Conservation (phyloP, 2,888 invertebrate genomes). For the Megalurothrips usitatus region DNA sequence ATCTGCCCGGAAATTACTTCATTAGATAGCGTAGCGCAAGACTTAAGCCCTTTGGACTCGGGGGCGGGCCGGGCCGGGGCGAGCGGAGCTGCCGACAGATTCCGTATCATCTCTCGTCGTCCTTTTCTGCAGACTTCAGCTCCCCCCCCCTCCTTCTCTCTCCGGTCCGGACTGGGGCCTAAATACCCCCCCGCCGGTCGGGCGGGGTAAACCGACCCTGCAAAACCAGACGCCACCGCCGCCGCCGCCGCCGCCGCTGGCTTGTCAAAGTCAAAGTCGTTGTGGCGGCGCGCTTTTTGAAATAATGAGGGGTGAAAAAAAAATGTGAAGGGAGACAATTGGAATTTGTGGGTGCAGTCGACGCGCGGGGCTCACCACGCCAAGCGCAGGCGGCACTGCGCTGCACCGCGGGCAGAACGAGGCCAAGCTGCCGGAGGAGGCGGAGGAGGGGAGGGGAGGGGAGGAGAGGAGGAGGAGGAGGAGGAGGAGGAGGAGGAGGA, state of each 20-base stretch:
- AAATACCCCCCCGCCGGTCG: no score
- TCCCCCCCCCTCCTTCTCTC: neutral
- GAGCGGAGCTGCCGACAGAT: neutral
- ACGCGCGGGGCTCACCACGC: no score
- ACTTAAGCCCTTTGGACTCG: slow-evolving; percentile 12
- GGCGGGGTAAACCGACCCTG: no score
- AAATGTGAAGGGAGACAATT: no score
- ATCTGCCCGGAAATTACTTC: slow-evolving; percentile 20
- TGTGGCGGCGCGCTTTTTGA: no score
- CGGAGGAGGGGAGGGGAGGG: neutral
- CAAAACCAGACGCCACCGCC: no score
- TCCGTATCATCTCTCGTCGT: neutral
- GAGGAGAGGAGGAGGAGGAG: neutral
- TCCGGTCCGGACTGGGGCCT: no score
- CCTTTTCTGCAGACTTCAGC: neutral
- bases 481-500: neutral
- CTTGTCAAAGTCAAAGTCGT: no score
- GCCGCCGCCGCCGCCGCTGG: no score
- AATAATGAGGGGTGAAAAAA: no score
- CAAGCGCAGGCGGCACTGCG: neutral
- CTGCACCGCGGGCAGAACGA: neutral
- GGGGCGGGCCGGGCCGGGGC: neutral
- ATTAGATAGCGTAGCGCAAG: neutral
- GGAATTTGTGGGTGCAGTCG: no score
- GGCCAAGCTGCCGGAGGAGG: neutral